phyloP scores from a whole-genome alignment of 2,888 invertebrate species.

The Leucophora obtusa region DNA sequence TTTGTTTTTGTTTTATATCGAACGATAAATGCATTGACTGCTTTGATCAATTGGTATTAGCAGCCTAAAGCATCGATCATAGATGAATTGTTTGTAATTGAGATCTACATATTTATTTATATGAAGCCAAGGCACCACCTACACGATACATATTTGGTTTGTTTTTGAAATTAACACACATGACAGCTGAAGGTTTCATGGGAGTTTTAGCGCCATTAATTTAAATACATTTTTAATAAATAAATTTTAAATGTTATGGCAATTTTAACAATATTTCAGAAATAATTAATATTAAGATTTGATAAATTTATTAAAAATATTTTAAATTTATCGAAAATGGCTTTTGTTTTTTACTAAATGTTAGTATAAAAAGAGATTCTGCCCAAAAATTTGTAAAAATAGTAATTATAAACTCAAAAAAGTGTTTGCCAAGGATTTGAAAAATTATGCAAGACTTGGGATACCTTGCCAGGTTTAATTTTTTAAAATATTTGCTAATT shows the following conservation, averaged over 20 bases:
- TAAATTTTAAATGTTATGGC: neutral
- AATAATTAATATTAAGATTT: too few relatives aligned
- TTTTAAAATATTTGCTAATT: too few relatives aligned
- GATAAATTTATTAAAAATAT: too few relatives aligned
- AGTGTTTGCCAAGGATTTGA: too few relatives aligned
- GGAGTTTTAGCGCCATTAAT: slow-evolving; percentile 27
- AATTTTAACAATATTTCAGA: too few relatives aligned
- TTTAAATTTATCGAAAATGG: too few relatives aligned
- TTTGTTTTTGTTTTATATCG: neutral
- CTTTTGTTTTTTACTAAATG: too few relatives aligned
- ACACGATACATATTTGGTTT: neutral
- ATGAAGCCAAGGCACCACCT: neutral
- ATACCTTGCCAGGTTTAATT: too few relatives aligned
- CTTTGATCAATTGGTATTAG: slow-evolving; percentile 5
- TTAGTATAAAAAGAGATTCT: too few relatives aligned
- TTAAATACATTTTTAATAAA: neutral
- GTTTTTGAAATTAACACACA: neutral
- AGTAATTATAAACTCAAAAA: too few relatives aligned
- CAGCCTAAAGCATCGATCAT: slow-evolving; percentile 2
- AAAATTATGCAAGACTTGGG: too few relatives aligned
- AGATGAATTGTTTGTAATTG: slow-evolving; percentile 3
- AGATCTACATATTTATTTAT: neutral
- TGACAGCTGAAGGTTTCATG: slow-evolving; percentile 5
- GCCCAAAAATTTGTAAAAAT: too few relatives aligned
- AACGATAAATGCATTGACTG: slow-evolving; percentile 6